Percentiles rank a stretch among this genome's conserved stretches.
Conservation (phyloP, 2,113 vertebrate genomes). For the Pelusios castaneus region DNA sequence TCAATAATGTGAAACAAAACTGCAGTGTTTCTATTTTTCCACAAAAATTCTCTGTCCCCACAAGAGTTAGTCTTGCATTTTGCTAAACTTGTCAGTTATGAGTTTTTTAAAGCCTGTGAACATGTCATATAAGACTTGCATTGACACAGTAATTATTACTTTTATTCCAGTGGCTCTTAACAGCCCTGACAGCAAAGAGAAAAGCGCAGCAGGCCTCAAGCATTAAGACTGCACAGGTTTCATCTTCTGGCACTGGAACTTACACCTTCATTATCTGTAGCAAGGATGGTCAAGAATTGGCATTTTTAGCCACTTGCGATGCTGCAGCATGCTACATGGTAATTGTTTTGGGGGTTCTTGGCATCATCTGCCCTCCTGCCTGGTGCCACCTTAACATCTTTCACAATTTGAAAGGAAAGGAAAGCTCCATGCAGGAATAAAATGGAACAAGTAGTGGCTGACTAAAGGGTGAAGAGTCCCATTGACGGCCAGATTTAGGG, state of each 20-base stretch:
- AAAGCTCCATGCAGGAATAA: neutral
- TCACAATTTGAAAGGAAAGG: neutral
- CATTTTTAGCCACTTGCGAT: neutral
- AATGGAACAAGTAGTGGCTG: neutral
- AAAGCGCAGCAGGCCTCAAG: neutral
- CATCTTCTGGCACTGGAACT: neutral
- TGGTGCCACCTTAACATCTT: neutral
- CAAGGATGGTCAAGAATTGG: neutral
- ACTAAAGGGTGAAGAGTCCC: neutral
- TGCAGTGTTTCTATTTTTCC: rapidly evolving
- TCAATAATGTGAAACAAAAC: constrained; percentile 28
- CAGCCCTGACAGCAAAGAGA: neutral
- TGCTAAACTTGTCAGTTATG: neutral
- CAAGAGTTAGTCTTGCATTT: neutral
- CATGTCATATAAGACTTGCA: neutral
- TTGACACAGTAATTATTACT: neutral
- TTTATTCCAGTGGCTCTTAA: neutral
- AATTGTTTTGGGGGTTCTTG: neutral
- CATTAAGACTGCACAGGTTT: neutral
- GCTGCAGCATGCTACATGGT: neutral
- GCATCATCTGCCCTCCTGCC: neutral
- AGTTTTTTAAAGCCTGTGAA: constrained; percentile 26
- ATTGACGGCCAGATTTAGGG: no score
- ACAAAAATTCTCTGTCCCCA: neutral
- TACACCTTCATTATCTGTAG: neutral